Evolutionary conservation across 2,797 vertebrate genomes (phyloP), one percentile per base, ranked within the genome.

Genomic region (Paedocypris micromegethes): DNA sequence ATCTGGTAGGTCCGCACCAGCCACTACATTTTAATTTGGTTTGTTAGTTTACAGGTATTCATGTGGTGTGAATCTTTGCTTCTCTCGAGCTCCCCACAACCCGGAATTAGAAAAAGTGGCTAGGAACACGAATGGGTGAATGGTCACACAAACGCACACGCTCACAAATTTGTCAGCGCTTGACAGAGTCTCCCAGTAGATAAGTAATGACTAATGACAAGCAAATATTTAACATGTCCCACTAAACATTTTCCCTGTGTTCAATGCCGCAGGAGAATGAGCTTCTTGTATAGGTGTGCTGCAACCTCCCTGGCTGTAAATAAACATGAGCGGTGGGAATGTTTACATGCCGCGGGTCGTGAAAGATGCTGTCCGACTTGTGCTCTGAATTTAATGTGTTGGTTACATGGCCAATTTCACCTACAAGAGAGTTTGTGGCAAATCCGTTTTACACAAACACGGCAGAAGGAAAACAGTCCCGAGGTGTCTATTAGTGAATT

Each of bases 381-480:
- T 67, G 63, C 81, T 79, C 75, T 76, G 74, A 73, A 73, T 82
- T 80, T 78, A 82, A 85, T 82, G 79, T 75, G 75, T 74, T 8
- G 86, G 80, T 85, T 86, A 82, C 84, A 84, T 8, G 84, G 86
- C 68, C 81, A 83, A 82, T 88, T 87, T 85, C 82, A 87, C 82
- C 81, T 79, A 67, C 80, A 78, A 72, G 81, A 86, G 86, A 83
- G 85, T 72, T 45, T 79, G 82, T 0, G 84, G 83, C 9, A 45
- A 64, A 75, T 61, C 78, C 80, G 77, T 83, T 79, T 23, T 83
- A 79, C 75, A 79, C 23, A 23, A 74, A 75, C 74, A 39, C 79
- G 80, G 83, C 82, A 80, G 69, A 70, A 78, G 76, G 79, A 85
- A 63, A 86, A 84, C 63, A 73, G n/a, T 9, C n/a, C 43, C 23